phyloP scores from a whole-genome alignment of 2,888 invertebrate genomes.

The Calliphora vomitoria region DNA sequence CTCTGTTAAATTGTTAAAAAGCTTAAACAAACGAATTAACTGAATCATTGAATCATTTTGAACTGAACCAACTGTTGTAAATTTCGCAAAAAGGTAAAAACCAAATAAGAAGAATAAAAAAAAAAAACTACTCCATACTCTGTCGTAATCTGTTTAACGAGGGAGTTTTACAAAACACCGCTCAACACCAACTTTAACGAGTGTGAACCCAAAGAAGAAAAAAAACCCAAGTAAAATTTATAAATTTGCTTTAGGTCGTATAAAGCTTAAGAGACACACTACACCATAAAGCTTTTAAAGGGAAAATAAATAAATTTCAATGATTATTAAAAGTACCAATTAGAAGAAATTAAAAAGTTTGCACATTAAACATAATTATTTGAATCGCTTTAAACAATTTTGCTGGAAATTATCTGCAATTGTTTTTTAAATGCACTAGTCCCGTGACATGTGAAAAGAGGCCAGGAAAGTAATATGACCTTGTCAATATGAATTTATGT shows the following conservation, averaged over 20 bases:
- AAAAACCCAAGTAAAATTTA: not conserved
- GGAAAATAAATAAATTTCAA: not conserved
- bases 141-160: constrained; percentile 83
- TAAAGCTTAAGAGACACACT: not conserved
- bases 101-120: not conserved
- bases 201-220: constrained; percentile 14
- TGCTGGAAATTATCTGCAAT: no score
- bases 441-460: no score
- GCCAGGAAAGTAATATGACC: no score
- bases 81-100: constrained; percentile 45
- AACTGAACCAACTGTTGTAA: constrained; percentile 53
- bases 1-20: constrained; percentile 64
- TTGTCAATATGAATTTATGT: no score
- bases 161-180: constrained; percentile 83
- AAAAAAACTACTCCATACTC: constrained; percentile 59
- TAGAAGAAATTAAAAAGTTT: no score
- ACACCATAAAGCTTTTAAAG: not conserved
- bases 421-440: no score
- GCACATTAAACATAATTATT: no score
- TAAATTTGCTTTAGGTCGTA: not conserved
- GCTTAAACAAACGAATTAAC: constrained; percentile 70
- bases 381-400: no score
- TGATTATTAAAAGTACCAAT: no score
- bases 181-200: constrained; percentile 41
- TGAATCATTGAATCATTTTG: constrained; percentile 59